A percentile compares a stretch with the other conserved stretches of the same genome.
Evolutionary conservation across 2,888 invertebrate genomes (phyloP).

Genomic region (Leptogaster cylindrica): DNA sequence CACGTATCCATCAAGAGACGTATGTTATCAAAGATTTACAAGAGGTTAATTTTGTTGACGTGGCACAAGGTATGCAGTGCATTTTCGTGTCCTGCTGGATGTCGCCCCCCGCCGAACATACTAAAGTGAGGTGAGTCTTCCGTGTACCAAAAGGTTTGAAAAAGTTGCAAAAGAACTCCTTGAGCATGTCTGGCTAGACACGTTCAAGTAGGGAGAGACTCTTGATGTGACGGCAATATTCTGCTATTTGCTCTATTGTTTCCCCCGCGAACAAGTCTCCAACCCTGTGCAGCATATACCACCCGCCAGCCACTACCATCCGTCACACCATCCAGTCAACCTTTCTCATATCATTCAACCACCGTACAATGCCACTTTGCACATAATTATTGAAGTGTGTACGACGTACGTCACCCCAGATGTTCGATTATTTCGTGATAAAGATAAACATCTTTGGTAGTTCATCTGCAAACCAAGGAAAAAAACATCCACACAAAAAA

Average conservation of each 20-base stretch:
- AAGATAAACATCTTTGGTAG: no score
- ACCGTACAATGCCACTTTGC: no score
- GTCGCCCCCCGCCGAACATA: conserved; percentile 3
- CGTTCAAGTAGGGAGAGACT: conserved; percentile 43
- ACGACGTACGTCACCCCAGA: background rate
- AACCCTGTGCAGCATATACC: background rate
- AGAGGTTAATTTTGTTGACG: conserved; percentile 37
- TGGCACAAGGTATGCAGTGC: conserved; percentile 23
- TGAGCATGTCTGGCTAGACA: conserved; percentile 47
- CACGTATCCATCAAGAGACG: conserved; percentile 24
- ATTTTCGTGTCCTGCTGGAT: conserved; percentile 31
- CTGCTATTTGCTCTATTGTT: conserved; percentile 32
- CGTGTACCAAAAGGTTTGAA: conserved; percentile 19
- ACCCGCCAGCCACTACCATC: background rate
- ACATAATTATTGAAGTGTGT: background rate
- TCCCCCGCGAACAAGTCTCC: background rate
- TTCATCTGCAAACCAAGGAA: no score
- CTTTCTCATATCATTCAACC: no score
- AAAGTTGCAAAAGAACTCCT: conserved; percentile 42
- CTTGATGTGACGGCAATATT: conserved; percentile 43
- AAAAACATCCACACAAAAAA: no score
- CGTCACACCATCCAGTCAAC: background rate
- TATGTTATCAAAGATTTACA: conserved; percentile 32
- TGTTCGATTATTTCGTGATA: no score
- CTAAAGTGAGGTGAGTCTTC: conserved; percentile 29